These are phyloP conservation scores for Homarus gammarus DNA, from an alignment of 2,888 invertebrate species.

Conservation along the genomic window DNA sequence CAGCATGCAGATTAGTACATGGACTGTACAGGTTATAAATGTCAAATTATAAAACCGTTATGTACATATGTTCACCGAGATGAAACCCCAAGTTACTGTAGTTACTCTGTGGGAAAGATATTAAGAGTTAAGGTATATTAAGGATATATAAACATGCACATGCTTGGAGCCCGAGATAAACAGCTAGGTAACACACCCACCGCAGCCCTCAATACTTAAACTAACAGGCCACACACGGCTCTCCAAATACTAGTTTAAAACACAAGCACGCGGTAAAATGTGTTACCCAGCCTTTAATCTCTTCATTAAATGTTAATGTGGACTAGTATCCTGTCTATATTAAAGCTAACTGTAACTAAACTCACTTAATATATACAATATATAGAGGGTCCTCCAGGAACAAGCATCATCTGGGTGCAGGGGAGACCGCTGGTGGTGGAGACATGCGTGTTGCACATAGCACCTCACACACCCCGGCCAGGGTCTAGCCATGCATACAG, in stretches of 20 bases:
- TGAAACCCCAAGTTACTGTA: background rate
- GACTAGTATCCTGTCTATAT: background rate
- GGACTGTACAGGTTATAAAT: background rate
- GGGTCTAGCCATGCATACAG: too few species aligned
- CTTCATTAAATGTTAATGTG: background rate
- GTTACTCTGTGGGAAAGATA: constrained; percentile 1
- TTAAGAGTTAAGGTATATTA: background rate
- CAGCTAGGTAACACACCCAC: background rate
- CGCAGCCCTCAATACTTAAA: too few species aligned
- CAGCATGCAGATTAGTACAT: constrained; percentile 17
- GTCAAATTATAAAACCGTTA: background rate
- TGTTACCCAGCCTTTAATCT: background rate
- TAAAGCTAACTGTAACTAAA: background rate
- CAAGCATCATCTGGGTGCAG: background rate
- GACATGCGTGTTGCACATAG: too few species aligned
- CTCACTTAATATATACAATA: background rate
- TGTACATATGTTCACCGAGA: constrained; percentile 3
- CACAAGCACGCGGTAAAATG: too few species aligned
- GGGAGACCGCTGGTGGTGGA: too few species aligned
- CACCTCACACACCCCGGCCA: too few species aligned
- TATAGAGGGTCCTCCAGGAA: background rate
- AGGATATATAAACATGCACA: background rate
- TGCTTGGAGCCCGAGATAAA: background rate
- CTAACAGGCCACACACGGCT: too few species aligned
- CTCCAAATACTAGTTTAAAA: background rate